A percentile compares a stretch with the other conserved stretches of the same genome.
Evolutionary conservation across 2,888 invertebrate species (phyloP).

Genomic region (Caprella mutica): DNA sequence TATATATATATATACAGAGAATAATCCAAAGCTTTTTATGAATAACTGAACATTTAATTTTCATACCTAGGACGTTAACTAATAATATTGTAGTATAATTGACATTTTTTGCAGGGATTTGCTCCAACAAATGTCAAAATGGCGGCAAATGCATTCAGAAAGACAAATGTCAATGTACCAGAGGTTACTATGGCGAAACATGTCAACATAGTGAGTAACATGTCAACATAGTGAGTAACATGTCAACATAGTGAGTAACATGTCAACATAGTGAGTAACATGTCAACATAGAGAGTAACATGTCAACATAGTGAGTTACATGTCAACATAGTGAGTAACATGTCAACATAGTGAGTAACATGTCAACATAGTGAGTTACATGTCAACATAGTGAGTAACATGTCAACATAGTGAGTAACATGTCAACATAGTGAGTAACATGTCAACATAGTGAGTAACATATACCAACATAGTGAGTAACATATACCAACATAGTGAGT

Average conservation of each 20-base stretch:
- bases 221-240: background rate
- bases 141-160: slow-evolving; percentile 91
- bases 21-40: no score
- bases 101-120: slow-evolving; percentile 62
- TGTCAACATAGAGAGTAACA: background rate
- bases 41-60: no score
- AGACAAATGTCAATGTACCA: slow-evolving; percentile 81
- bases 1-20: no score
- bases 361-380: no score
- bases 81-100: background rate
- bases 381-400: background rate
- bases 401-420: background rate
- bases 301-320: background rate
- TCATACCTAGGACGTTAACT: background rate
- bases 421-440: background rate
- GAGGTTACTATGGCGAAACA: slow-evolving; percentile 76
- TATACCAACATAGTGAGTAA: background rate
- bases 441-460: background rate
- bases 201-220: slow-evolving; percentile 77
- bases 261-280: background rate
- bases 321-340: background rate
- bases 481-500: background rate
- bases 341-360: background rate
- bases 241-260: background rate
- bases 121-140: slow-evolving; percentile 78